A percentile compares a stretch with the other conserved stretches of the same genome.
Evolutionary conservation across 2,113 vertebrate genomes (phyloP).

Genomic region (Labeo catla): DNA sequence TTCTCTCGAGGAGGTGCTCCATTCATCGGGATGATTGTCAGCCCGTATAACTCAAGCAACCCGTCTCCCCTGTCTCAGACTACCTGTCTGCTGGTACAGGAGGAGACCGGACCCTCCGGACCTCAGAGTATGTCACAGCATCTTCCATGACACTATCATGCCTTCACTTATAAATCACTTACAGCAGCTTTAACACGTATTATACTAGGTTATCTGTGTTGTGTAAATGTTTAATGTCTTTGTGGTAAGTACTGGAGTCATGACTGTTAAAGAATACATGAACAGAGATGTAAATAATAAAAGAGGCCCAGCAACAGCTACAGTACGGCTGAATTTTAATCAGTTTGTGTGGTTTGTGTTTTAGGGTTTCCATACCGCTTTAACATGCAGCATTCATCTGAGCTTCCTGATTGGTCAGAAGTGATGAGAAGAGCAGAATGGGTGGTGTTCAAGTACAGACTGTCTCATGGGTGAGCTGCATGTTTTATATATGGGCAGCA

Average conservation of each 20-base stretch:
- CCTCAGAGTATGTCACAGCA: conserved; percentile 84
- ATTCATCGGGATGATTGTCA: conserved; percentile 98
- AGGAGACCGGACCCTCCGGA: conserved; percentile 81
- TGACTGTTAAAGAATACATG: background rate
- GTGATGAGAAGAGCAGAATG: conserved; percentile 90
- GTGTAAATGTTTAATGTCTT: background rate
- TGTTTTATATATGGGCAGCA: background rate
- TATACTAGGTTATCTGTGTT: background rate
- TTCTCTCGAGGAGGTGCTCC: conserved; percentile 96
- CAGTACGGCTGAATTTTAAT: background rate
- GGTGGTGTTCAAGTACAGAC: conserved; percentile 92
- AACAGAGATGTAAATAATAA: background rate
- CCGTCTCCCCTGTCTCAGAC: conserved; percentile 91
- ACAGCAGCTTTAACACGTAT: background rate
- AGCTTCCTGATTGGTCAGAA: conserved; percentile 88
- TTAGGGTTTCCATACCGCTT: conserved; percentile 95
- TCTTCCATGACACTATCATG: background rate
- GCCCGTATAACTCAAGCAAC: conserved; percentile 92
- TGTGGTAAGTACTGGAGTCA: background rate
- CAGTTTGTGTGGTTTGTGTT: conserved; percentile 21
- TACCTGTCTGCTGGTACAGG: conserved; percentile 92
- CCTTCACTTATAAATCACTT: background rate
- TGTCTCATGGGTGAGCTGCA: conserved; percentile 79
- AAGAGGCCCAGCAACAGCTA: background rate
- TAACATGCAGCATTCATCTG: conserved; percentile 84